Evolutionary conservation across 1,140 invertebrate species (phyloP).

Genomic region (Zelostemma sp.): DNA sequence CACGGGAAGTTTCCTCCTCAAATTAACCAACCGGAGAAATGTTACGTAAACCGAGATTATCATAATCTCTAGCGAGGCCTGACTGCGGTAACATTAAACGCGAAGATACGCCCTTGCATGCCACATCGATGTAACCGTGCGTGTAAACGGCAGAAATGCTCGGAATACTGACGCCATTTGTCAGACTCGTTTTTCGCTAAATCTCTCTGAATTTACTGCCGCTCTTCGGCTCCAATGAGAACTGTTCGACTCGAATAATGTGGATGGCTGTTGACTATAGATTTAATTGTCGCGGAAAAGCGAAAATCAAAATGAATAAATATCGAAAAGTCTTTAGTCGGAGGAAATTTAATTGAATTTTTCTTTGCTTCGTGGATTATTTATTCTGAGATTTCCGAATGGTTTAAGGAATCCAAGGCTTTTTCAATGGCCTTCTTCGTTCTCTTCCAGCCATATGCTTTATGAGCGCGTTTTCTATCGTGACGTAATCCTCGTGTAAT

Average conservation of each 20-base stretch:
- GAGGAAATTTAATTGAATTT: no score
- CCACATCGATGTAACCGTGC: conserved; percentile 44
- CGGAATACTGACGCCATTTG: conserved; percentile 34
- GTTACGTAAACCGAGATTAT: conserved; percentile 70
- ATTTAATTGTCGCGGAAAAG: no score
- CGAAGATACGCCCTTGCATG: conserved; percentile 62
- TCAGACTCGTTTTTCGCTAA: conserved; percentile 18
- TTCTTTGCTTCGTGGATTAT: no score
- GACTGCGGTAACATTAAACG: conserved; percentile 68
- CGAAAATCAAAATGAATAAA: no score
- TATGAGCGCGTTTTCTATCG: conserved; percentile 44
- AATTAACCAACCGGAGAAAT: conserved; percentile 66
- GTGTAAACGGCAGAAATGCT: conserved; percentile 40
- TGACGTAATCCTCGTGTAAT: conserved; percentile 67
- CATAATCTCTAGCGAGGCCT: conserved; percentile 68
- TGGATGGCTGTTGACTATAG: no score
- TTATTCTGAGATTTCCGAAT: no score
- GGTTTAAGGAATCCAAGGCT: no score
- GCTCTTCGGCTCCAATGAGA: no score
- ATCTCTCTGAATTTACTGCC: conserved; percentile 6
- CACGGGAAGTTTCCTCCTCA: conserved; percentile 65
- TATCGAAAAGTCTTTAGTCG: no score
- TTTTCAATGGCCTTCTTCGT: conserved; percentile 3
- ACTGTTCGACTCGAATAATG: no score
- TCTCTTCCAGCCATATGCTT: conserved; percentile 2